A percentile compares a stretch with the other conserved stretches of the same genome.
These are phyloP conservation scores for Papilio elwesi DNA, from an alignment of 2,888 invertebrate species.

Conservation along the genomic window DNA sequence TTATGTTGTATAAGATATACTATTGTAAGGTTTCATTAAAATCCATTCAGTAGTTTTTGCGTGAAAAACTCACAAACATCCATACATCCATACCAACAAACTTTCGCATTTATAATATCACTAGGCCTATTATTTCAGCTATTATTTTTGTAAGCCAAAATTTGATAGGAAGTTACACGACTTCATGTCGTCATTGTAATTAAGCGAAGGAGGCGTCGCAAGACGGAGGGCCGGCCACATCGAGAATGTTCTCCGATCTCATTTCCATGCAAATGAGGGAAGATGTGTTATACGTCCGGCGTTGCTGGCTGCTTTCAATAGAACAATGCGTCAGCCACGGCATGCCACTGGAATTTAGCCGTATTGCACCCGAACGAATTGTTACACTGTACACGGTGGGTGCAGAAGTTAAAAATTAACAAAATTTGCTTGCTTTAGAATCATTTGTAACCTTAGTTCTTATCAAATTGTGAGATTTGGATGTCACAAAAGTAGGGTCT, in stretches of 20 bases:
- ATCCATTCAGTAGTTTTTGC: too few relatives aligned
- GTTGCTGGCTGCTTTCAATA: constrained; percentile 58
- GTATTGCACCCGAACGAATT: constrained; percentile 35
- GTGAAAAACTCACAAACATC: too few relatives aligned
- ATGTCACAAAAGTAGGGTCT: background rate
- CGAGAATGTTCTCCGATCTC: constrained; percentile 77
- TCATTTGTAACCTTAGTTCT: background rate
- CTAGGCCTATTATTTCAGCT: too few relatives aligned
- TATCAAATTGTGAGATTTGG: background rate
- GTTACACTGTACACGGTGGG: constrained; percentile 19
- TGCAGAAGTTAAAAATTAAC: constrained; percentile 18
- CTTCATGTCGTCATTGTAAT: constrained; percentile 72
- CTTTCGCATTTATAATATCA: too few relatives aligned
- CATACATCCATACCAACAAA: too few relatives aligned
- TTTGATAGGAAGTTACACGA: constrained; percentile 43
- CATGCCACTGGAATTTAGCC: constrained; percentile 30
- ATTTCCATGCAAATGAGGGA: constrained; percentile 83
- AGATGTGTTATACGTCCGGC: constrained; percentile 67
- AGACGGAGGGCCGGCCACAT: constrained; percentile 69
- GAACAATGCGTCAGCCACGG: constrained; percentile 49
- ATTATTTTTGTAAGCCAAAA: background rate
- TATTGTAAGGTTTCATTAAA: too few relatives aligned
- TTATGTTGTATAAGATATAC: too few relatives aligned
- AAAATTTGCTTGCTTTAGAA: background rate
- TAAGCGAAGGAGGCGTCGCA: constrained; percentile 78